Conservation (phyloP, 1,140 invertebrate genomes). For the Dreissena polymorpha region DNA sequence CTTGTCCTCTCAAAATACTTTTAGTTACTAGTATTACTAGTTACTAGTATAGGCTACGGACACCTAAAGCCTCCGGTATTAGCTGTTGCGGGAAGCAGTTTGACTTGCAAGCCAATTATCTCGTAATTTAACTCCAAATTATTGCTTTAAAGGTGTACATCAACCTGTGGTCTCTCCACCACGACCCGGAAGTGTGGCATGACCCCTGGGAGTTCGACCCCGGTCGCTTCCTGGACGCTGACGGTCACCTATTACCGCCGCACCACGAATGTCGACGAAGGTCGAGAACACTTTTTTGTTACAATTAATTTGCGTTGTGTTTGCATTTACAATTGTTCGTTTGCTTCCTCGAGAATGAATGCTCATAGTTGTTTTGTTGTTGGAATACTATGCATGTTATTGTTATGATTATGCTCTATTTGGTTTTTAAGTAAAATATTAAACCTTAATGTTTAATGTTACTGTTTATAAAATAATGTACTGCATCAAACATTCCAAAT, state of each 20-base stretch:
- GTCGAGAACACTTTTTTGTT: conserved; percentile 36
- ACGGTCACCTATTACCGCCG: conserved; percentile 60
- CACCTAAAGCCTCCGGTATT: no score
- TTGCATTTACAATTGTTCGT: background rate
- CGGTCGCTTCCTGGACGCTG: conserved; percentile 79
- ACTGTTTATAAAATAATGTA: no score
- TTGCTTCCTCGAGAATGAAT: background rate
- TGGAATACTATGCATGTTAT: background rate
- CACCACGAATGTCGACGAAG: conserved; percentile 63
- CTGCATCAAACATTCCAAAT: no score
- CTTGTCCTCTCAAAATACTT: no score
- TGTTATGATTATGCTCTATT: no score
- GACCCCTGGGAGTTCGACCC: conserved; percentile 88
- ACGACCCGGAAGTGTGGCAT: conserved; percentile 86
- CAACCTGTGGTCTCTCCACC: conserved; percentile 91
- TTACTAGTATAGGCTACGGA: no score
- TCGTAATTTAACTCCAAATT: no score
- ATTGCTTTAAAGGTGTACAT: conserved; percentile 83
- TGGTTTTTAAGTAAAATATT: no score
- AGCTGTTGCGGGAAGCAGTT: no score
- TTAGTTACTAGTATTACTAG: no score
- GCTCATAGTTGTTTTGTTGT: background rate
- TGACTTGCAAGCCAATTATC: no score
- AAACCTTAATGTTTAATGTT: no score
- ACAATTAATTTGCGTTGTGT: background rate